Base-by-base conservation (phyloP, 2,797 vertebrate genomes). In the Microctenopoma stevenorrisi region DNA sequence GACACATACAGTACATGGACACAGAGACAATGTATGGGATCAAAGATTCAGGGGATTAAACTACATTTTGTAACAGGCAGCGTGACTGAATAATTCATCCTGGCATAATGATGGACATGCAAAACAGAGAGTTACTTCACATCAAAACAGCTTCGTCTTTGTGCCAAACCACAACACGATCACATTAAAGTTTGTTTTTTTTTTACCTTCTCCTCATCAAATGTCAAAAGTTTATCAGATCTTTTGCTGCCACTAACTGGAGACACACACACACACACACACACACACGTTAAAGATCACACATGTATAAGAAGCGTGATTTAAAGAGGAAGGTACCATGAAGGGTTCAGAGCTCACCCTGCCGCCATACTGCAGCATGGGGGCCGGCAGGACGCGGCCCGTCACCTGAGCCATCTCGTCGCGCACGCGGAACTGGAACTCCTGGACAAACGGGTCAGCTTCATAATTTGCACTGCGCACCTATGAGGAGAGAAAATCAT, bases 351-450 rank as follows among this genome's bases (percentile, higher is more conserved):
- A 92, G 85, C 95, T 95, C 95, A 97, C 96, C 94, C 97, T 95
- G 90, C 97, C 97, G 88, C 97, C 97, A 7, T 98, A 99, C 81
- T 99, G 97, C 90, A 99, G 91, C 97, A 98, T 97, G 3, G 97
- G 96, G 73, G 97, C 97, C 14, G 97, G 97, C 85, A 99, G 96
- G 68, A 99, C 97, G 0, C 97, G 96, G 25, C 97, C 97, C 0
- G 96, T 98, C 86, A 99, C 97, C 0, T 98, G 97, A 22, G 96
- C 97, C 97, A 99, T 99, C 90, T 98, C 97, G 46, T 99, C 97
- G 4, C 97, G 94, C 5, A 99, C 97, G 4, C 96, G 95, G 93
- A 99, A 99, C 78, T 99, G 97, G 82, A 99, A 99, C 92, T 99
- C 97, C 86, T 98, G 97, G 11, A 99, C 97, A 37, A 98, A 99